Conservation (phyloP, 2,888 invertebrate species). For the Scaptomyza parva region DNA sequence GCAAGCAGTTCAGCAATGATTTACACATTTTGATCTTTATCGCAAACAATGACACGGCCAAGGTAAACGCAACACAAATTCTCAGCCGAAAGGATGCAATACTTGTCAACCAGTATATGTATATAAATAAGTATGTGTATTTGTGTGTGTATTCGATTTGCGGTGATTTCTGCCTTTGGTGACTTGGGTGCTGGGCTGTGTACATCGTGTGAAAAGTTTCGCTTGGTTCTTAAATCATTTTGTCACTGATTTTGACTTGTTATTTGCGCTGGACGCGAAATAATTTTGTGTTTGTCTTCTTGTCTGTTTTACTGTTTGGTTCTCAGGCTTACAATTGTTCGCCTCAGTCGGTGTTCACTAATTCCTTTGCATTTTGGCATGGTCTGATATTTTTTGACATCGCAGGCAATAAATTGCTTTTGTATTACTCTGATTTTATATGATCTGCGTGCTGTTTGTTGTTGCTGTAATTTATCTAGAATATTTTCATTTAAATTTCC, state of each 20-base stretch:
- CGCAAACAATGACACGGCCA: slow-evolving; percentile 67
- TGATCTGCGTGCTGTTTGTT: background rate
- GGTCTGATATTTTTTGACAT: slow-evolving; percentile 25
- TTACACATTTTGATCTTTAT: slow-evolving; percentile 76
- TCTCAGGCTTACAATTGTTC: slow-evolving; percentile 62
- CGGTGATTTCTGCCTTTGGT: slow-evolving; percentile 32
- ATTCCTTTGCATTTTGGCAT: slow-evolving; percentile 46
- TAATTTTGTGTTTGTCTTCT: slow-evolving; percentile 64
- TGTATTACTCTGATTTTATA: slow-evolving; percentile 1
- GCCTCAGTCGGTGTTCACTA: slow-evolving; percentile 47
- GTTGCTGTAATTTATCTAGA: background rate
- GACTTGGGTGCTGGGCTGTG: slow-evolving; percentile 52
- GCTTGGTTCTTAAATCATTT: slow-evolving; percentile 77
- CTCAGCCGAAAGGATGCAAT: slow-evolving; percentile 72
- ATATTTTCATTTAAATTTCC: background rate
- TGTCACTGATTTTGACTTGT: slow-evolving; percentile 78
- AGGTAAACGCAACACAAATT: slow-evolving; percentile 57
- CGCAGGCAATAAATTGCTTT: slow-evolving; percentile 16
- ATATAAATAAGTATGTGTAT: slow-evolving; percentile 16
- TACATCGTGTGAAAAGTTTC: slow-evolving; percentile 77
- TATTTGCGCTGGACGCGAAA: slow-evolving; percentile 60
- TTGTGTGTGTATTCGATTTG: slow-evolving; percentile 51
- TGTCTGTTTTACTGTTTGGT: slow-evolving; percentile 61
- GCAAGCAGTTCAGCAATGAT: slow-evolving; percentile 60
- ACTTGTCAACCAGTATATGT: slow-evolving; percentile 12